Conservation (phyloP, 2,888 invertebrate genomes). For the Hypsopygia costalis region DNA sequence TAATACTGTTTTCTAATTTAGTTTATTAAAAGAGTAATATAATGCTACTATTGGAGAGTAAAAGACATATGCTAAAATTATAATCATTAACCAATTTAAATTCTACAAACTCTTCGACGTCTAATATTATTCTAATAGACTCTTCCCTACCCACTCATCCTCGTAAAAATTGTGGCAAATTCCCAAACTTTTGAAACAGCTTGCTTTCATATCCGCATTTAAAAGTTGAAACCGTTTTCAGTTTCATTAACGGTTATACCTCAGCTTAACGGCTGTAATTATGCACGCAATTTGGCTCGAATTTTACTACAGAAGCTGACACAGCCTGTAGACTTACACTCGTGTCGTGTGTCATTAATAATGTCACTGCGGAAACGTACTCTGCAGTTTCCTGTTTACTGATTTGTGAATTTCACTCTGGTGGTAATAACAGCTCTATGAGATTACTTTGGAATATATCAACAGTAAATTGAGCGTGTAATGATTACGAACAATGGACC, state of each 20-base stretch:
- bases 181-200: conserved; percentile 71
- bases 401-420: not conserved
- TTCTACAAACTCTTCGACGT: no score
- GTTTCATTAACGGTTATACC: conserved; percentile 74
- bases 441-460: no score
- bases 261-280: conserved; percentile 67
- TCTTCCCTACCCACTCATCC: conserved; percentile 2
- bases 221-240: conserved; percentile 73
- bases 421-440: no score
- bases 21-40: no score
- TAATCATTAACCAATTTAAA: no score
- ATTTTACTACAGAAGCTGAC: conserved; percentile 42
- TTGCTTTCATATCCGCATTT: conserved; percentile 70
- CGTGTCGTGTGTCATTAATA: conserved; percentile 1
- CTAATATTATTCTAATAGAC: no score
- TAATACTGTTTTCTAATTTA: no score
- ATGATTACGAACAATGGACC: no score
- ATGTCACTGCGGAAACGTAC: conserved; percentile 7
- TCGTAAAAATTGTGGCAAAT: conserved; percentile 64
- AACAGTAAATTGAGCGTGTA: not conserved
- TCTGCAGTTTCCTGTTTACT: conserved; percentile 12
- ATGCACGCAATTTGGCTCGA: conserved; percentile 65
- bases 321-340: conserved; percentile 20
- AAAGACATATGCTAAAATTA: no score
- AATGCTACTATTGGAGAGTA: no score